Evolutionary conservation across 2,797 vertebrate genomes (phyloP).

Genomic region (Paratrypauchen microcephalus): DNA sequence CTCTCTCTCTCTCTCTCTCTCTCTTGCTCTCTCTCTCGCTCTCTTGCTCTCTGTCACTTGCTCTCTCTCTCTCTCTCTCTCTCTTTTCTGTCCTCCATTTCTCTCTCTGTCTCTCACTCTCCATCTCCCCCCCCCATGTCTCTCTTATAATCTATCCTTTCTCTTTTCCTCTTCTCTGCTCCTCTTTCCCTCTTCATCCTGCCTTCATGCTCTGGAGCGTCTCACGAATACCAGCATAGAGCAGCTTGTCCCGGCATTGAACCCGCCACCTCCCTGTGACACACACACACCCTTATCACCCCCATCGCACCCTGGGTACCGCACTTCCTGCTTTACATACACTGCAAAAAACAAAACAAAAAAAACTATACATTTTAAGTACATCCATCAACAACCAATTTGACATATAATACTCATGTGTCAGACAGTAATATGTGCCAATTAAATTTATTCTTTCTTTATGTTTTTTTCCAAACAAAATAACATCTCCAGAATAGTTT

Average conservation of each 20-base stretch:
- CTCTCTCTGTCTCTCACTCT: conserved; percentile 11
- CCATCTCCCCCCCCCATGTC: background rate
- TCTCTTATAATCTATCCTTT: background rate
- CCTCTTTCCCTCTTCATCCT: conserved; percentile 30
- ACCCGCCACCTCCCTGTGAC: conserved; percentile 64
- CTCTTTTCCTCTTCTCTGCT: background rate
- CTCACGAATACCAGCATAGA: conserved; percentile 83
- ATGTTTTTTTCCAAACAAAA: too few species aligned
- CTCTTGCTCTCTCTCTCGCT: background rate
- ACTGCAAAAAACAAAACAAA: background rate
- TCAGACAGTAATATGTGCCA: too few species aligned
- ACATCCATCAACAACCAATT: too few species aligned
- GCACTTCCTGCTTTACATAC: conserved; percentile 56
- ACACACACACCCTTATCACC: conserved; percentile 61
- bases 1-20: background rate
- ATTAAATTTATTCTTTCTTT: too few species aligned
- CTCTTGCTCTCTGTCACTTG: too few species aligned
- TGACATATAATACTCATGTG: too few species aligned
- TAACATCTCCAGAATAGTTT: too few species aligned
- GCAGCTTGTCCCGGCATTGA: conserved; percentile 74
- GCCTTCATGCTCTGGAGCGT: conserved; percentile 65
- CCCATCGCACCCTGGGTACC: conserved; percentile 50
- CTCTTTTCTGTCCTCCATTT: background rate
- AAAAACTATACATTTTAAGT: background rate
- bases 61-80: too few species aligned